Conservation (phyloP, 1,140 invertebrate species). For the Drosophila triauraria region DNA sequence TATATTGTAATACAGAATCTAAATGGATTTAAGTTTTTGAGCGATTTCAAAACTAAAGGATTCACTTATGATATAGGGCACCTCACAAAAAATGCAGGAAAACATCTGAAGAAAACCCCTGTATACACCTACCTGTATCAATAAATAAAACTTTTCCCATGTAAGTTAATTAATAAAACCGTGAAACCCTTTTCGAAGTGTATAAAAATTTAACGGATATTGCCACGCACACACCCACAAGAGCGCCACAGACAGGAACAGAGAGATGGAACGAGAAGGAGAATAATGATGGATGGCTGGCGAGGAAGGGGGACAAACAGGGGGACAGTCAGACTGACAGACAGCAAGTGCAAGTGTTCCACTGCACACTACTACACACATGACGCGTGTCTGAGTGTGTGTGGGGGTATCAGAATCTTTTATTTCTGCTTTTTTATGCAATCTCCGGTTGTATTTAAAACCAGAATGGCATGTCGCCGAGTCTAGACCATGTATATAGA, state of each 20-base stretch:
- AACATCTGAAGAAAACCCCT: neutral
- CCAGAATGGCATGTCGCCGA: slow-evolving; percentile 10
- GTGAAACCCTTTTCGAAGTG: neutral
- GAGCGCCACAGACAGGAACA: slow-evolving; percentile 34
- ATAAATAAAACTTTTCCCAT: too few species aligned
- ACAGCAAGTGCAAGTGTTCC: slow-evolving; percentile 50
- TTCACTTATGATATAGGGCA: neutral
- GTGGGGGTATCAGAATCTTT: slow-evolving; percentile 32
- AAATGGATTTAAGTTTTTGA: neutral
- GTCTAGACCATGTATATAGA: neutral
- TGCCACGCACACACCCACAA: slow-evolving; percentile 30
- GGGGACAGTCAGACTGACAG: slow-evolving; percentile 24
- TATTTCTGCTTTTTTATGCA: slow-evolving; percentile 22
- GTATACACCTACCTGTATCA: neutral
- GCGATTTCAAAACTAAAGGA: neutral
- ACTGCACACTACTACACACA: slow-evolving; percentile 4
- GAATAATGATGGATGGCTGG: slow-evolving; percentile 5
- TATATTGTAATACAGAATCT: too few species aligned
- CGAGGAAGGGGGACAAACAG: neutral
- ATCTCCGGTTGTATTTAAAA: slow-evolving; percentile 19
- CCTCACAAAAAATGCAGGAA: neutral
- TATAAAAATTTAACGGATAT: slow-evolving; percentile 39
- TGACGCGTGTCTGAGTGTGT: slow-evolving; percentile 3
- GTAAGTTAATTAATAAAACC: neutral
- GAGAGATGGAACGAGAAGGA: neutral